Conservation (phyloP, 2,888 invertebrate species). For the Nomada lathburiana region DNA sequence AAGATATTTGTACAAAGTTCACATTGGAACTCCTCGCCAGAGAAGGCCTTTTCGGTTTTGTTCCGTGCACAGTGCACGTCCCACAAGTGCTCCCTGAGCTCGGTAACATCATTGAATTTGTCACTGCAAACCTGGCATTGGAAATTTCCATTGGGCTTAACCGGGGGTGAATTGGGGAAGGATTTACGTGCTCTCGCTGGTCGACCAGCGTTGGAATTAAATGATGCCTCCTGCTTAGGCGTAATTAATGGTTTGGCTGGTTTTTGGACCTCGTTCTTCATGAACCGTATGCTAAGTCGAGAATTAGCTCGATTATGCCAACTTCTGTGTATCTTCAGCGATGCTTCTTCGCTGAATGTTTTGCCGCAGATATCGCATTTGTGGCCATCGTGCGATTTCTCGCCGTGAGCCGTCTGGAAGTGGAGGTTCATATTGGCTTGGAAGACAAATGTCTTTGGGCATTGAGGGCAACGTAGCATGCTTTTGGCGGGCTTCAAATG, state of each 20-base stretch:
- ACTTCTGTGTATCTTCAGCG: conserved; percentile 88
- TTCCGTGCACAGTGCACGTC: conserved; percentile 86
- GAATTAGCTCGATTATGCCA: conserved; percentile 86
- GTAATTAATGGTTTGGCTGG: background rate
- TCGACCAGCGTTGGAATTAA: conserved; percentile 50
- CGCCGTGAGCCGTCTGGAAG: conserved; percentile 73
- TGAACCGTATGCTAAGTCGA: conserved; percentile 66
- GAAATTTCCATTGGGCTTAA: conserved; percentile 74
- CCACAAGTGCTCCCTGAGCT: conserved; percentile 87
- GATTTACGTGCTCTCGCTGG: conserved; percentile 80
- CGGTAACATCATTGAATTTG: conserved; percentile 86
- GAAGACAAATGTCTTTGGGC: conserved; percentile 65
- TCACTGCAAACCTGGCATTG: conserved; percentile 87
- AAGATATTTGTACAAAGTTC: conserved; percentile 85
- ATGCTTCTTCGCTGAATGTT: conserved; percentile 87
- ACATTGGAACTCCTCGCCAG: conserved; percentile 80
- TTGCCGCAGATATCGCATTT: conserved; percentile 89
- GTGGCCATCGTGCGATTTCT: conserved; percentile 78
- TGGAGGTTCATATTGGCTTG: conserved; percentile 76
- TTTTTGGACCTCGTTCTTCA: conserved; percentile 29
- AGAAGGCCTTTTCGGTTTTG: conserved; percentile 78
- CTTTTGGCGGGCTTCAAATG: conserved; percentile 81
- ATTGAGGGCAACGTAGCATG: conserved; percentile 69
- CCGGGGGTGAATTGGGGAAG: conserved; percentile 73
- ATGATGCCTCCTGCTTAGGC: conserved; percentile 7